phyloP scores from a whole-genome alignment of 1,140 invertebrate species.

The Leptoteleia sp. region DNA sequence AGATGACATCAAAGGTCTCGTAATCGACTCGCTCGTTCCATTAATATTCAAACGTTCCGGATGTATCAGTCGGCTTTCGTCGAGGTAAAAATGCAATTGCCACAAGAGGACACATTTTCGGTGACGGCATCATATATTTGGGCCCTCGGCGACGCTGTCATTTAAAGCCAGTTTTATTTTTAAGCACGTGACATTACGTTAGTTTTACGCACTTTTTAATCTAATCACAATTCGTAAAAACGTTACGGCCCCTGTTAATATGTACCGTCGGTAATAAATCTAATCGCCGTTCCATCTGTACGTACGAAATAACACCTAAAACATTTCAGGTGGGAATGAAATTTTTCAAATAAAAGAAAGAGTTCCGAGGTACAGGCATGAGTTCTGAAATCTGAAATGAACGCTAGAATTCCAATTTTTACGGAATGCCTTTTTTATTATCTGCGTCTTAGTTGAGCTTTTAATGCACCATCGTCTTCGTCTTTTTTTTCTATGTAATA shows the following conservation, averaged over 20 bases:
- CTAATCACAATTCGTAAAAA: constrained; percentile 56
- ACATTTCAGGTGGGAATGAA: constrained; percentile 27
- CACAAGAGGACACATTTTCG: constrained; percentile 9
- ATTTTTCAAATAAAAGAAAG: constrained; percentile 33
- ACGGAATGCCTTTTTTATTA: too few relatives aligned
- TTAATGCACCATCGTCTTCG: too few relatives aligned
- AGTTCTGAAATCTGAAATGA: too few relatives aligned
- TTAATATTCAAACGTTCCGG: constrained; percentile 35
- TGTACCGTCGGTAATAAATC: constrained; percentile 30
- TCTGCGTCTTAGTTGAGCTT: too few relatives aligned
- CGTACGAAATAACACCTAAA: constrained; percentile 13
- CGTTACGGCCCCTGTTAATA: constrained; percentile 26
- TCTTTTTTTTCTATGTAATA: too few relatives aligned
- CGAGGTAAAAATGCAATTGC: constrained; percentile 17
- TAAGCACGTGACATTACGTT: neutral
- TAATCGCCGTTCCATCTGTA: constrained; percentile 27
- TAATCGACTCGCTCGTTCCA: constrained; percentile 37
- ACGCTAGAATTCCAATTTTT: too few relatives aligned
- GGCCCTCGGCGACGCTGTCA: neutral
- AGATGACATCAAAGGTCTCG: constrained; percentile 56
- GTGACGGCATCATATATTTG: constrained; percentile 11
- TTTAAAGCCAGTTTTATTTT: constrained; percentile 26
- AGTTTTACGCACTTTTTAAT: constrained; percentile 41
- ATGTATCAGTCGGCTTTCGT: constrained; percentile 13
- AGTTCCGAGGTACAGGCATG: too few relatives aligned